These are phyloP conservation scores for Sinelater perroti DNA, from an alignment of 2,888 invertebrate genomes.

Conservation along the genomic window DNA sequence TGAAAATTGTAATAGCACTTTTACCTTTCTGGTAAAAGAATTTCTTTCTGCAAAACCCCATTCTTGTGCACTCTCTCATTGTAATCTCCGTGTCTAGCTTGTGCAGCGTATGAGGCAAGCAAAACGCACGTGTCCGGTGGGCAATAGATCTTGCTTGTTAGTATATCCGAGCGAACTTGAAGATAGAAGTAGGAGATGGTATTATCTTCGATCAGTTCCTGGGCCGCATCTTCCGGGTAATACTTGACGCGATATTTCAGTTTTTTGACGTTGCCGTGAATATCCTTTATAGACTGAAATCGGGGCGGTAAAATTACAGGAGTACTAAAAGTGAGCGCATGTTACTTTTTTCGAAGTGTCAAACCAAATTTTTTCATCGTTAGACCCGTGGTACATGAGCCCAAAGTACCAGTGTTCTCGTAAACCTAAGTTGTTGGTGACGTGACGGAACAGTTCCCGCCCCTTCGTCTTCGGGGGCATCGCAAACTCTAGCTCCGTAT, in stretches of 20 bases:
- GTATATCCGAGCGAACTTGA: slow-evolving; percentile 93
- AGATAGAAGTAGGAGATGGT: slow-evolving; percentile 93
- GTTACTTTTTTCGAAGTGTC: slow-evolving; percentile 57
- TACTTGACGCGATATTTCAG: slow-evolving; percentile 86
- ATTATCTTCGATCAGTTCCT: slow-evolving; percentile 98
- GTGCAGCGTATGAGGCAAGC: slow-evolving; percentile 96
- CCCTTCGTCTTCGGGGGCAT: slow-evolving; percentile 49
- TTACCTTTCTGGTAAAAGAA: slow-evolving; percentile 90
- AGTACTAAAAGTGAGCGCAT: too few relatives aligned
- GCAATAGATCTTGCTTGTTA: slow-evolving; percentile 97
- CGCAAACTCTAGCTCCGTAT: slow-evolving; percentile 54
- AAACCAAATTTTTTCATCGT: slow-evolving; percentile 53
- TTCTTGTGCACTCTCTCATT: slow-evolving; percentile 79
- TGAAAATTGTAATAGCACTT: too few relatives aligned
- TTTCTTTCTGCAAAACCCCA: slow-evolving; percentile 87
- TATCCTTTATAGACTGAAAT: slow-evolving; percentile 50
- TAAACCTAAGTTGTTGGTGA: slow-evolving; percentile 55
- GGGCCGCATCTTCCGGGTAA: slow-evolving; percentile 98
- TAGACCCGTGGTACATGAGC: slow-evolving; percentile 50
- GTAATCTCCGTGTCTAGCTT: slow-evolving; percentile 96
- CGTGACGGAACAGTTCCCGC: slow-evolving; percentile 51
- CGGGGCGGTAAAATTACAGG: too few relatives aligned
- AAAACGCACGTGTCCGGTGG: slow-evolving; percentile 98
- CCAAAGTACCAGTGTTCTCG: slow-evolving; percentile 59
- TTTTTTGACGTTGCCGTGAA: slow-evolving; percentile 45